These are phyloP conservation scores for Scaptodrosophila latifasciaeformis DNA, from an alignment of 2,888 invertebrate species.

Conservation along the genomic window DNA sequence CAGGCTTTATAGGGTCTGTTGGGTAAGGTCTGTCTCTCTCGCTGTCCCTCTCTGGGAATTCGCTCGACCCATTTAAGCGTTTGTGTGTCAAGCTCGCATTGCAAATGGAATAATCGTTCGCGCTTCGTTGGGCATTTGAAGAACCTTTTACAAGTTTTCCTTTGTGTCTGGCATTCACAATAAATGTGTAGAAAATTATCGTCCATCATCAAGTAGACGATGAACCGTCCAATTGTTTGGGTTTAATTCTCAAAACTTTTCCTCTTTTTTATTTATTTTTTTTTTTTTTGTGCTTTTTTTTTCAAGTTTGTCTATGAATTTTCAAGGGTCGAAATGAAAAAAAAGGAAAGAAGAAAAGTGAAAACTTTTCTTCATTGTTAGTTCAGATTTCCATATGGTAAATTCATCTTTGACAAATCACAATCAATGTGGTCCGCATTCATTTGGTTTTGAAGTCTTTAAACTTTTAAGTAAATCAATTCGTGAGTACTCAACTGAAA, in stretches of 20 bases:
- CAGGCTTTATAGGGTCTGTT: slow-evolving; percentile 15
- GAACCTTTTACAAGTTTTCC: slow-evolving; percentile 58
- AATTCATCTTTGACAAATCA: neutral
- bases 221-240: slow-evolving; percentile 27
- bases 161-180: slow-evolving; percentile 29
- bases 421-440: slow-evolving; percentile 39
- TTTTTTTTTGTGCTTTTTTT: slow-evolving; percentile 2
- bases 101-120: slow-evolving; percentile 67
- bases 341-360: neutral
- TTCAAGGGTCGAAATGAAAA: slow-evolving; percentile 26
- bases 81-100: slow-evolving; percentile 21
- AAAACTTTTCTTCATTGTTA: neutral
- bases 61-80: too few species aligned
- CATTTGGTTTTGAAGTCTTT: slow-evolving; percentile 23
- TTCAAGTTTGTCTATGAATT: slow-evolving; percentile 2
- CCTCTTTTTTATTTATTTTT: slow-evolving; percentile 6
- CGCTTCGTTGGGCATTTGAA: slow-evolving; percentile 55
- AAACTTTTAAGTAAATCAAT: slow-evolving; percentile 51
- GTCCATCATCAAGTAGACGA: slow-evolving; percentile 4
- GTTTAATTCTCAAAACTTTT: slow-evolving; percentile 35
- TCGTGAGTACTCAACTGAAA: slow-evolving; percentile 24
- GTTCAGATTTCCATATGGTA: slow-evolving; percentile 1
- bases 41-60: slow-evolving; percentile 29
- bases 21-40: slow-evolving; percentile 12
- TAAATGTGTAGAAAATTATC: slow-evolving; percentile 32